Percentiles rank a stretch among this genome's conserved stretches.
Evolutionary conservation across 2,888 invertebrate species (phyloP).

Genomic region (Eupithecia exiguata): DNA sequence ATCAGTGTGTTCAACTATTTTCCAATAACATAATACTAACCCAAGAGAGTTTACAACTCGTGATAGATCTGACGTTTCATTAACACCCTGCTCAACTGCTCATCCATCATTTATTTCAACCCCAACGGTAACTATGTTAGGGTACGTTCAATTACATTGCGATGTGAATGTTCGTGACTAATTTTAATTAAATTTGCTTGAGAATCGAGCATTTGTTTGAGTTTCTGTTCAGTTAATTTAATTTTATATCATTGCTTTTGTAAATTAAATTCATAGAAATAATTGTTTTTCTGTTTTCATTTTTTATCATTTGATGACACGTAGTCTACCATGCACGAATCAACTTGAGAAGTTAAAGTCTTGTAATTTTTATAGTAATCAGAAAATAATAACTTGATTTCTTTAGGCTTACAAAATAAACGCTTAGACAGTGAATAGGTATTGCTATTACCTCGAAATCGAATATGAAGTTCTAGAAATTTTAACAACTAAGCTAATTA

Average conservation of each 20-base stretch:
- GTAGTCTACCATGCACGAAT: neutral
- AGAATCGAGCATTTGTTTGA: conserved; percentile 39
- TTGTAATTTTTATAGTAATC: neutral
- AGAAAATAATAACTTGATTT: too few relatives aligned
- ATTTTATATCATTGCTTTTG: conserved; percentile 8
- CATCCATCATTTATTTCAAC: conserved; percentile 46
- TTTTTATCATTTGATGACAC: neutral
- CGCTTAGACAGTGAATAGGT: too few relatives aligned
- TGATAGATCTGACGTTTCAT: conserved; percentile 53
- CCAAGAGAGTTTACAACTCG: conserved; percentile 15
- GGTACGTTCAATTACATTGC: conserved; percentile 20
- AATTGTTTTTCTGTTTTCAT: conserved; percentile 6
- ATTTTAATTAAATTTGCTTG: conserved; percentile 37
- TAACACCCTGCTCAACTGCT: conserved; percentile 39
- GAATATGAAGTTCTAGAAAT: neutral
- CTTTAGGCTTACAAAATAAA: too few relatives aligned
- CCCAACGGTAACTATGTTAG: conserved; percentile 22
- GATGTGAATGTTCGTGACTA: conserved; percentile 37
- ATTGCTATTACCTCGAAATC: neutral
- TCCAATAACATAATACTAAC: neutral
- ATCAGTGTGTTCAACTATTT: neutral
- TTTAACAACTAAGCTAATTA: neutral
- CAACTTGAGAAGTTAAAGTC: neutral
- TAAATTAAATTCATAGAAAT: neutral
- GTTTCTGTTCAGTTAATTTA: conserved; percentile 34